Evolutionary conservation across 2,797 vertebrate species (phyloP).

Genomic region (Lagorchestes hirsutus): DNA sequence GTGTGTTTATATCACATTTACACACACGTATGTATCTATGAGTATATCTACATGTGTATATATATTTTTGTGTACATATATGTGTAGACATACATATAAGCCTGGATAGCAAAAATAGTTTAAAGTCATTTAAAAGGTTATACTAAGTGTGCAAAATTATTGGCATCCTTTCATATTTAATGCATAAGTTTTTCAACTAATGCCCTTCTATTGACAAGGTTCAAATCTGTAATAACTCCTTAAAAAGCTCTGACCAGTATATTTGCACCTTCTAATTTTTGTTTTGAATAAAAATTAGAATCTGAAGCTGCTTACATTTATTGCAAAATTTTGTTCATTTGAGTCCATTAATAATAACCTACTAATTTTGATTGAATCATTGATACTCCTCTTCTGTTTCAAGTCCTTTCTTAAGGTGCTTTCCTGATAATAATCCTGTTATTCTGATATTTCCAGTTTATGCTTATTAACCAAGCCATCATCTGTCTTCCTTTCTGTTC

Average conservation of each 20-base stretch:
- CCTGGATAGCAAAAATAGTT: slow-evolving; percentile 7
- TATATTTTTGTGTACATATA: no score
- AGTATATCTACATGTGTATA: no score
- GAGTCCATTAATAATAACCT: slow-evolving; percentile 21
- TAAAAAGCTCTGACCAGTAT: neutral
- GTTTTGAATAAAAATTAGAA: slow-evolving; percentile 39
- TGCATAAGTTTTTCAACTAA: neutral
- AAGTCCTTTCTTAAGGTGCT: slow-evolving; percentile 1
- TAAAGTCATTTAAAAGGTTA: neutral
- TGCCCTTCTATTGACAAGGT: slow-evolving; percentile 48
- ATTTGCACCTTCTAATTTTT: neutral
- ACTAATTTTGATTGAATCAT: slow-evolving; percentile 62
- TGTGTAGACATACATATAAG: no score
- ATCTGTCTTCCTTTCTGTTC: neutral
- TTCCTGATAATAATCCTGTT: neutral
- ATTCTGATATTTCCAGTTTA: slow-evolving; percentile 38
- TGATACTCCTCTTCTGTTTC: slow-evolving; percentile 9
- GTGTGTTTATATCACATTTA: no score
- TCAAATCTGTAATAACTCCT: slow-evolving; percentile 45
- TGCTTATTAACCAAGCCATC: slow-evolving; percentile 45
- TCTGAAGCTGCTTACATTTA: neutral
- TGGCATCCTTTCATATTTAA: slow-evolving; percentile 41
- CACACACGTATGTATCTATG: no score
- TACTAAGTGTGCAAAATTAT: slow-evolving; percentile 34
- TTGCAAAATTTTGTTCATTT: neutral